Conservation (phyloP, 1,140 invertebrate species). For the Heliconius eleuchia region DNA sequence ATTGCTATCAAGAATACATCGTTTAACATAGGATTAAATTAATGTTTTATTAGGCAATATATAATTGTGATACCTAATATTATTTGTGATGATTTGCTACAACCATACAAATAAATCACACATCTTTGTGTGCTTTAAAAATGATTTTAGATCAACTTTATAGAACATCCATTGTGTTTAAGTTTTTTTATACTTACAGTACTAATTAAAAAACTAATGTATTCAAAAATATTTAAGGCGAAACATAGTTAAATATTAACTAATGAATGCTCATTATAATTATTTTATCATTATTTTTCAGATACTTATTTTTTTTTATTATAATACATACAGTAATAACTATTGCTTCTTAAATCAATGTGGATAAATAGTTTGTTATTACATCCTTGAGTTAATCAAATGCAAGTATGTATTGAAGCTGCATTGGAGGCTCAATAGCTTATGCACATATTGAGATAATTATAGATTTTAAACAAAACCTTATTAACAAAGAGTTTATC, state of each 20-base stretch:
- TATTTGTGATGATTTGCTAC: background rate
- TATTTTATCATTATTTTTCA: conserved; percentile 9
- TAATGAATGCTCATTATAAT: conserved; percentile 21
- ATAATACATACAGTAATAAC: conserved; percentile 7
- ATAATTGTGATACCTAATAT: conserved; percentile 12
- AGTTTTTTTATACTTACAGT: conserved; percentile 16
- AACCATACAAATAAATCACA: conserved; percentile 12
- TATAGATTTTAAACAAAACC: background rate
- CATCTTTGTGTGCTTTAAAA: background rate
- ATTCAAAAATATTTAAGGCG: conserved; percentile 42
- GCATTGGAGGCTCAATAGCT: conserved; percentile 14
- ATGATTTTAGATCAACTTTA: background rate
- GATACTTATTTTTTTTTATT: conserved; percentile 15
- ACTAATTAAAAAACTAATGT: conserved; percentile 31
- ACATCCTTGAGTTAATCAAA: background rate
- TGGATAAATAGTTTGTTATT: background rate
- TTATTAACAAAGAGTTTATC: background rate
- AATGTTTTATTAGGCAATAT: conserved; percentile 32
- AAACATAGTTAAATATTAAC: conserved; percentile 40
- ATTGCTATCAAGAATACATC: conserved; percentile 59
- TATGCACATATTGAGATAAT: conserved; percentile 8
- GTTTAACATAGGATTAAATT: conserved; percentile 49
- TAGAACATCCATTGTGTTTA: conserved; percentile 1
- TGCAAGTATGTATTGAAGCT: conserved; percentile 8
- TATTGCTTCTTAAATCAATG: conserved; percentile 9